These are phyloP conservation scores for Drosophila ohnishii DNA, from an alignment of 1,140 invertebrate genomes.

Conservation along the genomic window DNA sequence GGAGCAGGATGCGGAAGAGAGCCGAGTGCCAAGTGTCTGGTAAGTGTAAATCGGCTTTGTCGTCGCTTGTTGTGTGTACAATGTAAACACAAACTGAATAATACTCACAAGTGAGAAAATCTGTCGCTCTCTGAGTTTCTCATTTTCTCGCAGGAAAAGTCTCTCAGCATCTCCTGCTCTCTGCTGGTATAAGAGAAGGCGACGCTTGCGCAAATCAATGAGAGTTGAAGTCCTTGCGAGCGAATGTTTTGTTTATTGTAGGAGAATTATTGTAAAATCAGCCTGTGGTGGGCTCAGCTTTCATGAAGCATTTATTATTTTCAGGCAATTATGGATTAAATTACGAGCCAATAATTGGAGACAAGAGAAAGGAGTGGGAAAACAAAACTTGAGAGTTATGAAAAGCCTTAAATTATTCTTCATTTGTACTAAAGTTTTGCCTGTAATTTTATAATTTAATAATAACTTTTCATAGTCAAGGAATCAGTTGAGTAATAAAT, in stretches of 20 bases:
- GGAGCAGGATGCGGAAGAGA: constrained; percentile 8
- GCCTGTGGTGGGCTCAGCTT: constrained; percentile 37
- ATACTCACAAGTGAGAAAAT: constrained; percentile 48
- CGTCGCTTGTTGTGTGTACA: constrained; percentile 52
- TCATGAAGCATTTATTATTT: constrained; percentile 29
- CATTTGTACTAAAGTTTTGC: background rate
- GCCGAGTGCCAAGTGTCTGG: constrained; percentile 49
- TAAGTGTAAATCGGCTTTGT: constrained; percentile 59
- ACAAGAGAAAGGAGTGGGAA: background rate
- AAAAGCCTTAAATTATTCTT: background rate
- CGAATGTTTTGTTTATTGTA: constrained; percentile 52
- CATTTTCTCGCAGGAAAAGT: background rate
- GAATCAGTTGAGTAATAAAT: too few species aligned
- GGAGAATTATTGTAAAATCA: constrained; percentile 56
- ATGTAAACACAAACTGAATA: constrained; percentile 63
- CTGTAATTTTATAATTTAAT: background rate
- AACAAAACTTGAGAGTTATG: background rate
- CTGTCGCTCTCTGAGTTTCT: constrained; percentile 1
- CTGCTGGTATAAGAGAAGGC: constrained; percentile 48
- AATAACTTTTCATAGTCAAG: too few species aligned
- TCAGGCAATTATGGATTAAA: constrained; percentile 9
- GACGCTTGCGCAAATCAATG: constrained; percentile 44
- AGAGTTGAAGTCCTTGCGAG: background rate
- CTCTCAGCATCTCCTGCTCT: constrained; percentile 26
- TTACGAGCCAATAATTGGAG: constrained; percentile 3